A percentile compares a stretch with the other conserved stretches of the same genome.
phyloP scores from a whole-genome alignment of 2,113 vertebrate genomes.

The Otis tarda region DNA sequence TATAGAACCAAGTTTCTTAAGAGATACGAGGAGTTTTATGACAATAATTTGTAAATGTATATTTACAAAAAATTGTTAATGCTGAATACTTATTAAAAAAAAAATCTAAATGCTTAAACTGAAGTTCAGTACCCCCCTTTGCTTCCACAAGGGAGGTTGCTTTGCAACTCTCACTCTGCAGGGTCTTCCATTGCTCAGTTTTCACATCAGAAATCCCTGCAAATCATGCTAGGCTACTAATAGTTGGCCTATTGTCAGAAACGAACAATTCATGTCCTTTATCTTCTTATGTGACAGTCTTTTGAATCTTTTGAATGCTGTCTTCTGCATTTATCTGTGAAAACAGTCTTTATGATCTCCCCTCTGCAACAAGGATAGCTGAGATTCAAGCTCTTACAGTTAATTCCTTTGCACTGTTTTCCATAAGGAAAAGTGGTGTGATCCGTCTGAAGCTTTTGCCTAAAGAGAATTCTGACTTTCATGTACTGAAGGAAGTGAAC shows the following conservation, averaged over 20 bases:
- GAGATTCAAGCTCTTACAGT: conserved; percentile 13
- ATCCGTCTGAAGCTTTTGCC: conserved; percentile 8
- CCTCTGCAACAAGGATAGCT: background rate
- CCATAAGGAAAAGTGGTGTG: background rate
- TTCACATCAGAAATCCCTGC: conserved; percentile 30
- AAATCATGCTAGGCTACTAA: conserved; percentile 33
- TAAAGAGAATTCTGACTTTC: conserved; percentile 35
- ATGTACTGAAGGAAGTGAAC: conserved; percentile 35
- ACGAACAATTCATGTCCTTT: conserved; percentile 26
- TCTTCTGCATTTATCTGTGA: conserved; percentile 53
- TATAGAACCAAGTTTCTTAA: background rate
- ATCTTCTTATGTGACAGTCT: conserved; percentile 42
- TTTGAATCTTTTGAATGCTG: conserved; percentile 41
- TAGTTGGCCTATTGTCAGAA: conserved; percentile 46
- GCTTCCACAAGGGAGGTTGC: background rate
- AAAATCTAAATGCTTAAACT: background rate
- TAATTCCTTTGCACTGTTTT: conserved; percentile 43
- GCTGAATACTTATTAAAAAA: background rate
- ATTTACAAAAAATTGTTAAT: background rate
- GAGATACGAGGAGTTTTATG: background rate
- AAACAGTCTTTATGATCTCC: conserved; percentile 47
- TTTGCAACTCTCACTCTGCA: conserved; percentile 15
- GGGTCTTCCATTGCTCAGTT: background rate
- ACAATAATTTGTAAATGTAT: background rate
- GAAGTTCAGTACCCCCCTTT: background rate